Percentiles rank a stretch among this genome's conserved stretches.
phyloP scores from a whole-genome alignment of 1,140 invertebrate genomes.

The Drosophila mayri region DNA sequence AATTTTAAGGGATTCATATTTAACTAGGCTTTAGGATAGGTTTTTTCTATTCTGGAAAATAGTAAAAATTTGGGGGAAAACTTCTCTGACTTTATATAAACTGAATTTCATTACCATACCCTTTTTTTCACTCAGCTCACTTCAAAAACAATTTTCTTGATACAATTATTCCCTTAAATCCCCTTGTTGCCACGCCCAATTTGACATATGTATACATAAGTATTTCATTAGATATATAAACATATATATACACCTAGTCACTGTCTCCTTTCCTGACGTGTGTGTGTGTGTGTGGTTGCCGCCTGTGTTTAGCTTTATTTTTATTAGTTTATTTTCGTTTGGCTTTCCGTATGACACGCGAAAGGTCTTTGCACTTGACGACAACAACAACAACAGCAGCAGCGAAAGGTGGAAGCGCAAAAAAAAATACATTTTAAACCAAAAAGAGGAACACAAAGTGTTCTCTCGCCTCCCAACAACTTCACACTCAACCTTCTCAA shows the following conservation, averaged over 20 bases:
- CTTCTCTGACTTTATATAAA: neutral
- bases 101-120: neutral
- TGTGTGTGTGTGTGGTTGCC: neutral
- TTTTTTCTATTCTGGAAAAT: too few relatives aligned
- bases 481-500: slow-evolving; percentile 16
- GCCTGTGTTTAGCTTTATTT: slow-evolving; percentile 58
- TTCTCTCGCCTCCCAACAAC: slow-evolving; percentile 2
- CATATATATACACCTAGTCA: neutral
- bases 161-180: slow-evolving; percentile 5
- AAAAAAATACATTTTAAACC: slow-evolving; percentile 5
- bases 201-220: slow-evolving; percentile 8
- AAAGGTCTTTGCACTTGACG: slow-evolving; percentile 78
- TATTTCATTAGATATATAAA: slow-evolving; percentile 17
- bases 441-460: slow-evolving; percentile 24
- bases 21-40: too few relatives aligned
- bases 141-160: slow-evolving; percentile 5
- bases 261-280: slow-evolving; percentile 24
- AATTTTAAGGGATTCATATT: too few relatives aligned
- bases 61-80: too few relatives aligned
- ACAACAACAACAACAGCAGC: slow-evolving; percentile 22
- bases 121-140: neutral
- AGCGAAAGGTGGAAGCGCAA: slow-evolving; percentile 40
- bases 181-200: slow-evolving; percentile 26
- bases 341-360: slow-evolving; percentile 62
- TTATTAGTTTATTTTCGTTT: slow-evolving; percentile 45